These are phyloP conservation scores for Anthonomus grandis DNA, from an alignment of 1,140 invertebrate genomes.

Conservation along the genomic window DNA sequence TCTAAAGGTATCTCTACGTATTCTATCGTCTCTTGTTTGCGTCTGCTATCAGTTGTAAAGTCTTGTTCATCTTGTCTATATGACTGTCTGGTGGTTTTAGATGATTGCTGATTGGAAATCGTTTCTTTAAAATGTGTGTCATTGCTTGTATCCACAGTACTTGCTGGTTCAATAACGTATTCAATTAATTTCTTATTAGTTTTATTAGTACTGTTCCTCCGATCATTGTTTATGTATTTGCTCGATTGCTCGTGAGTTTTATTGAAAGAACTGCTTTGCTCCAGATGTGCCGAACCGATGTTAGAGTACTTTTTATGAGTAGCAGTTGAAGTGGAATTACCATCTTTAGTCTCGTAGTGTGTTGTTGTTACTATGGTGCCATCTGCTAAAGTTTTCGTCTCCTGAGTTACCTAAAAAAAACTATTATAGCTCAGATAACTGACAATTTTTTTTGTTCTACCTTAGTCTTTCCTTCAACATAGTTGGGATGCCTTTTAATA, in stretches of 20 bases:
- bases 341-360: conserved; percentile 56
- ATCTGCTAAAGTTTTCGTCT: conserved; percentile 61
- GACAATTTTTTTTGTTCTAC: conserved; percentile 39
- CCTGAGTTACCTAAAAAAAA: conserved; percentile 48
- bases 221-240: neutral
- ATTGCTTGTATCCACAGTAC: conserved; percentile 6
- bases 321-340: conserved; percentile 24
- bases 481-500: conserved; percentile 36
- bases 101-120: neutral
- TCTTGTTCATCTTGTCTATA: no score
- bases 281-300: conserved; percentile 6
- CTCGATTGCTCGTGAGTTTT: conserved; percentile 5
- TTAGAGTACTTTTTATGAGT: conserved; percentile 25
- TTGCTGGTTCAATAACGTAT: conserved; percentile 8
- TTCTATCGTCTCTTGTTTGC: conserved; percentile 1
- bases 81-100: conserved; percentile 1
- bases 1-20: conserved; percentile 1
- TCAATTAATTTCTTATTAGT: conserved; percentile 1
- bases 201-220: neutral
- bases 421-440: neutral
- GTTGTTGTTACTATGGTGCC: conserved; percentile 63
- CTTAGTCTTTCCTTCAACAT: conserved; percentile 54
- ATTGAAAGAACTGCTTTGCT: conserved; percentile 8
- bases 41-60: neutral
- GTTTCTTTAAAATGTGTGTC: neutral